phyloP scores from a whole-genome alignment of 2,113 vertebrate species.

The Progne subis region DNA sequence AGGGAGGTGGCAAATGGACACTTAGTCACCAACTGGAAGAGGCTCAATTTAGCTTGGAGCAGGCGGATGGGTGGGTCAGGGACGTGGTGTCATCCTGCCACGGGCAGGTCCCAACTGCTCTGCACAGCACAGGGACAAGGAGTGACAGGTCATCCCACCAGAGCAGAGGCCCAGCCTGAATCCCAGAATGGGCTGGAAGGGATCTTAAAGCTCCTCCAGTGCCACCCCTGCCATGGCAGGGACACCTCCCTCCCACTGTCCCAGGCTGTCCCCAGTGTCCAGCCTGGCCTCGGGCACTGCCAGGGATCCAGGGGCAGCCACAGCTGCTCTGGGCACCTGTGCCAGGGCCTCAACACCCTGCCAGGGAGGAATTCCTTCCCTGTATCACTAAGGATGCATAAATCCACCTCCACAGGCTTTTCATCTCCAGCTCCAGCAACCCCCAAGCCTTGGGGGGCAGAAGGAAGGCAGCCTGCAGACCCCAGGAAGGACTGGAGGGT shows the following conservation, averaged over 20 bases:
- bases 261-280: not conserved
- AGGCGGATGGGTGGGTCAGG: not conserved
- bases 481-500: not conserved
- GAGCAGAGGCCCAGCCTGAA: not conserved
- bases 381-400: not conserved
- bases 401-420: not conserved
- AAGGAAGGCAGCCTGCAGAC: not conserved
- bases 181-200: not conserved
- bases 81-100: not conserved
- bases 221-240: not conserved
- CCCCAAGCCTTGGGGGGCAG: not conserved
- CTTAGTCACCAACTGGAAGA: not conserved
- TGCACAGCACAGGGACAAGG: not conserved
- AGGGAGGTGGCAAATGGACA: not conserved
- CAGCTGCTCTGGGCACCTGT: not conserved
- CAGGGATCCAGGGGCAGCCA: not conserved
- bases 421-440: not conserved
- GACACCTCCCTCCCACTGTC: fast-evolving
- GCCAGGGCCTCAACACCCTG: not conserved
- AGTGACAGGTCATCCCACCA: not conserved
- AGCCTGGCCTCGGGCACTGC: fast-evolving
- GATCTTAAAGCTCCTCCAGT: not conserved
- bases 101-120: not conserved
- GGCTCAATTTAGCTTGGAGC: not conserved
- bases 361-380: not conserved